Conservation (phyloP, 2,797 vertebrate genomes). For the Darevskia nairensis region DNA sequence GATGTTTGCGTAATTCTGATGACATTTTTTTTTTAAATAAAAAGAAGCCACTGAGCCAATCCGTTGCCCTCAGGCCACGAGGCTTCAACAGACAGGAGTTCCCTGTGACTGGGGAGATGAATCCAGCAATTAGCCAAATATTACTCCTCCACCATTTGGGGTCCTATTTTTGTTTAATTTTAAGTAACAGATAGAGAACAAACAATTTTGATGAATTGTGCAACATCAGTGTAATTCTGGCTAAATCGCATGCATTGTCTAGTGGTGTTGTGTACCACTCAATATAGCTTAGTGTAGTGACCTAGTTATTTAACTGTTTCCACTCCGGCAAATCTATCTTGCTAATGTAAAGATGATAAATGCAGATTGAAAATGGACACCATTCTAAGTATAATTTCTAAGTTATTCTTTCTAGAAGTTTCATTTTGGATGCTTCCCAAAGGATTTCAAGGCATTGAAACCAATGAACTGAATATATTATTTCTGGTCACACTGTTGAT, state of each 20-base stretch:
- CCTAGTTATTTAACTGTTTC: not conserved
- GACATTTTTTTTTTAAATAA: constrained; percentile 64
- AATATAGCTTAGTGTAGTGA: not conserved
- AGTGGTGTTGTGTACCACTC: not conserved
- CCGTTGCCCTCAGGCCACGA: constrained; percentile 67
- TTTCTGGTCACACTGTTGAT: not conserved
- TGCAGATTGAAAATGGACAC: not conserved
- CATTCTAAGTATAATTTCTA: not conserved
- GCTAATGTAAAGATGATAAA: not conserved
- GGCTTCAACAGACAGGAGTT: constrained; percentile 17
- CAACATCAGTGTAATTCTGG: not conserved
- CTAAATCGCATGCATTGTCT: not conserved
- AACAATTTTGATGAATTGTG: not conserved
- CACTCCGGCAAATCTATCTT: not conserved
- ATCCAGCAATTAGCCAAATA: constrained; percentile 22
- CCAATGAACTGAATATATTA: not conserved
- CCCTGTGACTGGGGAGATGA: constrained; percentile 47
- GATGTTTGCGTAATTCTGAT: constrained; percentile 73
- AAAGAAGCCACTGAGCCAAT: constrained; percentile 75
- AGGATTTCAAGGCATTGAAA: not conserved
- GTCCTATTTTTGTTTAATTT: not conserved
- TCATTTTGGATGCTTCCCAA: not conserved
- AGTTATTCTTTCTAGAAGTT: not conserved
- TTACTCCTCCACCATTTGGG: not conserved
- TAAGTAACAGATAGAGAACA: constrained; percentile 8